These are phyloP conservation scores for Heteromurus nitidus DNA, from an alignment of 2,888 invertebrate genomes.

Conservation along the genomic window DNA sequence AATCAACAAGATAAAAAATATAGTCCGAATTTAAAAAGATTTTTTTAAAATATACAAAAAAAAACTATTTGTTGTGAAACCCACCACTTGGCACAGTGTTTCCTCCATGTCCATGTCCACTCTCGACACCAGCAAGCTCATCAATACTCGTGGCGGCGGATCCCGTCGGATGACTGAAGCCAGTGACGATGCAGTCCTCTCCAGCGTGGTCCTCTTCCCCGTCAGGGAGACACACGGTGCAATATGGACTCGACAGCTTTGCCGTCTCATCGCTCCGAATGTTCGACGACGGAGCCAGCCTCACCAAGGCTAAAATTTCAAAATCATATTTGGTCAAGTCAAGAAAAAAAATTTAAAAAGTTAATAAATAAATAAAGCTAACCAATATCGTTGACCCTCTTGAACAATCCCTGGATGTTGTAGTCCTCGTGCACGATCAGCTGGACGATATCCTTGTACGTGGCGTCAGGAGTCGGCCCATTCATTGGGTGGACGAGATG, in stretches of 20 bases:
- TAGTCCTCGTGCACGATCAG: constrained; percentile 71
- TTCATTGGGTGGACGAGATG: constrained; percentile 63
- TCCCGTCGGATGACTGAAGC: constrained; percentile 70
- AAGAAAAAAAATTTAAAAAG: not conserved
- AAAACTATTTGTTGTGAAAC: not conserved
- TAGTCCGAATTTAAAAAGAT: not conserved
- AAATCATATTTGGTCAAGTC: constrained; percentile 8
- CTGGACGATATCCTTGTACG: constrained; percentile 67
- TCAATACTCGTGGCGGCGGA: not conserved
- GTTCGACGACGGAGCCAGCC: constrained; percentile 47
- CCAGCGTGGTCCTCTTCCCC: constrained; percentile 60
- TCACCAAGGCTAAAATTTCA: constrained; percentile 63
- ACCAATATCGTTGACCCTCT: constrained; percentile 70
- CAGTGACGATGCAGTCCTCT: constrained; percentile 70
- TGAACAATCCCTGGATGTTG: constrained; percentile 64
- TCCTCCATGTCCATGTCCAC: not conserved
- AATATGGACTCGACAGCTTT: constrained; percentile 19
- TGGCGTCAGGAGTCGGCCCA: constrained; percentile 67
- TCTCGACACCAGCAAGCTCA: not conserved
- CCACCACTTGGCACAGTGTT: constrained; percentile 37
- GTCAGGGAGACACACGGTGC: constrained; percentile 61
- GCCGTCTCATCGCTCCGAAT: constrained; percentile 44
- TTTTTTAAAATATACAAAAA: not conserved
- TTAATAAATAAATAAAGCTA: constrained; percentile 9
- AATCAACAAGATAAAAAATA: too few species aligned